Evolutionary conservation across 2,888 invertebrate species (phyloP).

Genomic region (Oscheius myriophilus): DNA sequence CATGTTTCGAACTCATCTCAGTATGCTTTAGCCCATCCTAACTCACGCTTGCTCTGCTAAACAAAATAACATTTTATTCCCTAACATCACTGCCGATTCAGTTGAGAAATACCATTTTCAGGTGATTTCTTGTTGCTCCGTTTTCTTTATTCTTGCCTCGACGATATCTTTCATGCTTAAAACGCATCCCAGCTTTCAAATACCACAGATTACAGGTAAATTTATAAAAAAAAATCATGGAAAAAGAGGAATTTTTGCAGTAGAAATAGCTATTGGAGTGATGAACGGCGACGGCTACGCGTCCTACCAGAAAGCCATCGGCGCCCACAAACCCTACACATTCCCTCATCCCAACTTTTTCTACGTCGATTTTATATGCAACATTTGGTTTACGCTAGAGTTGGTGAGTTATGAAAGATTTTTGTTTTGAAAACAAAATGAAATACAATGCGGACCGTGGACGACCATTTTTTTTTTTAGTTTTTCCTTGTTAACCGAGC

Average conservation of each 20-base stretch:
- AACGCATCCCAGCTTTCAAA: slow-evolving; percentile 94
- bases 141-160: slow-evolving; percentile 94
- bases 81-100: not conserved
- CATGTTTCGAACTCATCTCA: slow-evolving; percentile 8
- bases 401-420: slow-evolving; percentile 72
- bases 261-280: slow-evolving; percentile 43
- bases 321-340: slow-evolving; percentile 57
- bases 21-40: slow-evolving; percentile 1
- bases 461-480: not conserved
- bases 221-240: not conserved
- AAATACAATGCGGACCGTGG: not conserved
- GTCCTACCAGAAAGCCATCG: slow-evolving; percentile 34
- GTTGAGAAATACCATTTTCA: slow-evolving; percentile 73
- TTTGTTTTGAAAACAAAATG: not conserved
- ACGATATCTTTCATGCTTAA: slow-evolving; percentile 94
- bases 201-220: slow-evolving; percentile 76
- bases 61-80: slow-evolving; percentile 3
- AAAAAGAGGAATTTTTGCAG: slow-evolving; percentile 32
- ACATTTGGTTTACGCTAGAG: slow-evolving; percentile 95
- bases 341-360: slow-evolving; percentile 79
- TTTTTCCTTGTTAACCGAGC: not conserved
- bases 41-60: slow-evolving; percentile 23
- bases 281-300: slow-evolving; percentile 35
- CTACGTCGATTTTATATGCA: slow-evolving; percentile 90
- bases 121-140: slow-evolving; percentile 91